Percentiles rank a stretch among this genome's conserved stretches.
phyloP scores from a whole-genome alignment of 2,888 invertebrate genomes.

The Agonopterix subpropinquella region DNA sequence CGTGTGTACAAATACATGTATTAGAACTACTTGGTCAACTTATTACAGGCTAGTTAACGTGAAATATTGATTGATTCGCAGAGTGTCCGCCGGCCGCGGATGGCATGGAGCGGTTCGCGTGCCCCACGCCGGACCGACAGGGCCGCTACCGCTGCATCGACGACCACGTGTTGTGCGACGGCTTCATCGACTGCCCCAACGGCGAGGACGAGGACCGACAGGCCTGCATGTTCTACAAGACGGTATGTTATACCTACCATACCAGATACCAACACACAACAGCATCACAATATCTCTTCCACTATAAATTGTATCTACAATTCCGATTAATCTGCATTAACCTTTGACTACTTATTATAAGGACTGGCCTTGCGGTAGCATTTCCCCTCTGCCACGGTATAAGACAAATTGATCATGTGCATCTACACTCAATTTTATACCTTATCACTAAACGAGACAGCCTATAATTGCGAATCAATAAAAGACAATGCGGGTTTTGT shows the following conservation, averaged over 20 bases:
- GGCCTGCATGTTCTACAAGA: conserved; percentile 98
- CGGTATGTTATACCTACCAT: conserved; percentile 76
- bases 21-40: background rate
- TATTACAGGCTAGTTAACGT: background rate
- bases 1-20: background rate
- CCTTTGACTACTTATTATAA: no score
- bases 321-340: no score
- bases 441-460: no score
- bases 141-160: conserved; percentile 96
- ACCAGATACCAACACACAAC: no score
- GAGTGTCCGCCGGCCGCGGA: conserved; percentile 95
- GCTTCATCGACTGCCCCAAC: conserved; percentile 94
- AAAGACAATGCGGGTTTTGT: no score
- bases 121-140: conserved; percentile 92
- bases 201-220: conserved; percentile 95
- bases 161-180: conserved; percentile 95
- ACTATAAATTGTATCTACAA: no score
- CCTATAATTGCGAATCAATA: no score
- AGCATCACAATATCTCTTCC: no score
- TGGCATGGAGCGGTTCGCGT: conserved; percentile 96
- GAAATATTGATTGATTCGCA: conserved; percentile 57
- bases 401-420: no score
- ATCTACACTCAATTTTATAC: no score
- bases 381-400: no score
- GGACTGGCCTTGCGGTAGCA: no score